phyloP scores from a whole-genome alignment of 2,113 vertebrate genomes.

The Motacilla tschutschensis region DNA sequence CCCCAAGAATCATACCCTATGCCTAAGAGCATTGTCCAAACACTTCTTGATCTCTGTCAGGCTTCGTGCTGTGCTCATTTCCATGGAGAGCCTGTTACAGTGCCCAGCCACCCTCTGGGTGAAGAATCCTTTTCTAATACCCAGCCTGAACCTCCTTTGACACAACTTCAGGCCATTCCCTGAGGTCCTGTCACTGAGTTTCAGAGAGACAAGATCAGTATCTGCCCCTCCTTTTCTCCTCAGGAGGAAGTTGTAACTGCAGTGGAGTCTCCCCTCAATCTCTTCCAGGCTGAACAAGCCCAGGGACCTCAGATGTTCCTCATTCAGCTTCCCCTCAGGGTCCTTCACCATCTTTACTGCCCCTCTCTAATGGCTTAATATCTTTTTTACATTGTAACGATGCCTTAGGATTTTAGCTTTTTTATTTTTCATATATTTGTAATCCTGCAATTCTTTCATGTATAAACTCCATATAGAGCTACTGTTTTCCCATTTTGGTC shows the following conservation, averaged over 20 bases:
- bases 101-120: not conserved
- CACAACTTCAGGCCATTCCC: not conserved
- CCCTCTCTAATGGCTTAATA: not conserved
- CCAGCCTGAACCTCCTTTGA: not conserved
- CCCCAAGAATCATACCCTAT: not conserved
- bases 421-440: not conserved
- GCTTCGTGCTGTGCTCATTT: not conserved
- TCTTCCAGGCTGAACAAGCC: not conserved
- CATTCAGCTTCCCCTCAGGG: fast-evolving
- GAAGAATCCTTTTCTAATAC: not conserved
- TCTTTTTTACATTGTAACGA: not conserved
- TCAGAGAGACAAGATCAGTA: not conserved
- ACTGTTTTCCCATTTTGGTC: not conserved
- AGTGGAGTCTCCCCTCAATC: not conserved
- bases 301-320: too few relatives aligned
- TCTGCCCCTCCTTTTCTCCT: too few relatives aligned
- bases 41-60: not conserved
- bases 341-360: not conserved
- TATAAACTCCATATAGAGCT: not conserved
- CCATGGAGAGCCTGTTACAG: too few relatives aligned
- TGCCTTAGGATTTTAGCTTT: not conserved
- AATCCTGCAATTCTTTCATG: not conserved
- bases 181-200: not conserved
- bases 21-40: not conserved
- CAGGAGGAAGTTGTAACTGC: not conserved